Conservation (phyloP, 2,797 vertebrate genomes). For the Cirrhinus mrigala region DNA sequence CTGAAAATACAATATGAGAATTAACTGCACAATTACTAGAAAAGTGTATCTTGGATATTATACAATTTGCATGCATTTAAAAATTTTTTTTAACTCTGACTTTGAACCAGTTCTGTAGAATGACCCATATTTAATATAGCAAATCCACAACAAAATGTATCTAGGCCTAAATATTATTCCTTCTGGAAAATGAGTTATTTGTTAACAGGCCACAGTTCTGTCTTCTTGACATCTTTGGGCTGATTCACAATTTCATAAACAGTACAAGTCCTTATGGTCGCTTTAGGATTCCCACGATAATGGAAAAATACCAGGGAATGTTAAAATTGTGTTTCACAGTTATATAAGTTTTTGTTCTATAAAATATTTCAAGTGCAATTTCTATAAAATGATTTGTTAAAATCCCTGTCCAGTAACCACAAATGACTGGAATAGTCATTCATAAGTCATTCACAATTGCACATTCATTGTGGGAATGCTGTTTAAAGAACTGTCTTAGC, state of each 20-base stretch:
- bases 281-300: not conserved
- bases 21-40: too few species aligned
- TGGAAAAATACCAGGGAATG: not conserved
- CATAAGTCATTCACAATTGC: constrained; percentile 45
- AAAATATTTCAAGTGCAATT: not conserved
- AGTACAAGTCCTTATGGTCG: not conserved
- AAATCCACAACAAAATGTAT: not conserved
- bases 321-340: not conserved
- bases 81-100: too few species aligned
- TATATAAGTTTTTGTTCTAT: not conserved
- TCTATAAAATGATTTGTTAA: not conserved
- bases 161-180: not conserved
- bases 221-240: not conserved
- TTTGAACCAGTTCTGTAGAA: too few species aligned
- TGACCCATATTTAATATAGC: not conserved
- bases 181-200: not conserved
- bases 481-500: constrained; percentile 28
- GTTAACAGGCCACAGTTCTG: not conserved
- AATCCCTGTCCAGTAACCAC: constrained; percentile 16
- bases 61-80: too few species aligned
- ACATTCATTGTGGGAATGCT: constrained; percentile 37
- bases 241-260: not conserved
- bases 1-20: too few species aligned
- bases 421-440: constrained; percentile 43
- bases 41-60: too few species aligned